phyloP scores from a whole-genome alignment of 2,113 vertebrate species.

The Pseudopipra pipra region DNA sequence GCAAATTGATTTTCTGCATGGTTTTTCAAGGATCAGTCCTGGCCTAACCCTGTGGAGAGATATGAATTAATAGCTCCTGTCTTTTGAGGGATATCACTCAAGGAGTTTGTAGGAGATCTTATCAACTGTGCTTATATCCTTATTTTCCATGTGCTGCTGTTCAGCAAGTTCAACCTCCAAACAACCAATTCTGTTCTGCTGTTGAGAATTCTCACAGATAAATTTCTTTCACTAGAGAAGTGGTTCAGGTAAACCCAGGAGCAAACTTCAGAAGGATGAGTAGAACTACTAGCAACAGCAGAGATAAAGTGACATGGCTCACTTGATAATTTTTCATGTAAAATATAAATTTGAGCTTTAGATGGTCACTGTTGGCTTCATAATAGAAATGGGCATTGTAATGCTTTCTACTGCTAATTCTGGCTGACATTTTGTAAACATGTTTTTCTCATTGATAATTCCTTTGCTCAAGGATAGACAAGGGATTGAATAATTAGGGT shows the following conservation, averaged over 20 bases:
- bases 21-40: background rate
- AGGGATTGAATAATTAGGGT: background rate
- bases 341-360: background rate
- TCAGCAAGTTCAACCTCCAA: background rate
- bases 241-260: background rate
- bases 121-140: background rate
- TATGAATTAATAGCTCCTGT: background rate
- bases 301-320: background rate
- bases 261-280: background rate
- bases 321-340: background rate
- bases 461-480: background rate
- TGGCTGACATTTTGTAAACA: background rate
- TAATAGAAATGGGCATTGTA: background rate
- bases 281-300: background rate
- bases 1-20: background rate
- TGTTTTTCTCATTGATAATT: background rate
- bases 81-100: background rate
- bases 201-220: background rate
- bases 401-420: background rate
- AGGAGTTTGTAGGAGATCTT: background rate
- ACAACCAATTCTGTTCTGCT: background rate
- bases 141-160: background rate
- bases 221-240: background rate
- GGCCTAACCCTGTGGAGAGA: background rate
- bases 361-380: background rate